Percentiles rank a stretch among this genome's conserved stretches.
phyloP scores from a whole-genome alignment of 2,113 vertebrate species.

The Nycticorax nycticorax region DNA sequence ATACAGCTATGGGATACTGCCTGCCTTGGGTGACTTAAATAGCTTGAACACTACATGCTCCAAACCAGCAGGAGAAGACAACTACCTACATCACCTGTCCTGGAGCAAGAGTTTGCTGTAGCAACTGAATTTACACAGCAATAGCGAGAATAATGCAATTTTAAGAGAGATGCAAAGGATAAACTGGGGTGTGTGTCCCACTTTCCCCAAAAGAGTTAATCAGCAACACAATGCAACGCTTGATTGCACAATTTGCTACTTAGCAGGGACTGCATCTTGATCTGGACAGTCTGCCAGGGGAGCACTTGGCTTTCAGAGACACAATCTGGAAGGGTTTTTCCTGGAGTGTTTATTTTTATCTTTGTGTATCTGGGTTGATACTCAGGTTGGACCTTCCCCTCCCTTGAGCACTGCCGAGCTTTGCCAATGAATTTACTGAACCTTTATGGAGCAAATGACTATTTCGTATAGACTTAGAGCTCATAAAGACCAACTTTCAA shows the following conservation, averaged over 20 bases:
- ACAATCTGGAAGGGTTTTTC: not conserved
- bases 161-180: not conserved
- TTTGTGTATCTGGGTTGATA: not conserved
- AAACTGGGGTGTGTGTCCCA: not conserved
- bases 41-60: not conserved
- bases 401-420: not conserved
- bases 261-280: not conserved
- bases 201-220: not conserved
- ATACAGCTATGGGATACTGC: not conserved
- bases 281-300: not conserved
- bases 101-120: not conserved
- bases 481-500: not conserved
- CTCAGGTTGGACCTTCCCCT: not conserved
- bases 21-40: not conserved
- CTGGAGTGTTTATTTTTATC: not conserved
- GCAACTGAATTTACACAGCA: not conserved
- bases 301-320: not conserved
- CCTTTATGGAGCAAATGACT: not conserved
- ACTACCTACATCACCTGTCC: not conserved
- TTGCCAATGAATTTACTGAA: not conserved
- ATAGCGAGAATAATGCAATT: not conserved
- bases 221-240: not conserved
- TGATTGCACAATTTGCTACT: rapidly evolving
- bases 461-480: not conserved
- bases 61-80: not conserved